Conservation (phyloP, 1,140 invertebrate genomes). For the Centruroides vittatus region DNA sequence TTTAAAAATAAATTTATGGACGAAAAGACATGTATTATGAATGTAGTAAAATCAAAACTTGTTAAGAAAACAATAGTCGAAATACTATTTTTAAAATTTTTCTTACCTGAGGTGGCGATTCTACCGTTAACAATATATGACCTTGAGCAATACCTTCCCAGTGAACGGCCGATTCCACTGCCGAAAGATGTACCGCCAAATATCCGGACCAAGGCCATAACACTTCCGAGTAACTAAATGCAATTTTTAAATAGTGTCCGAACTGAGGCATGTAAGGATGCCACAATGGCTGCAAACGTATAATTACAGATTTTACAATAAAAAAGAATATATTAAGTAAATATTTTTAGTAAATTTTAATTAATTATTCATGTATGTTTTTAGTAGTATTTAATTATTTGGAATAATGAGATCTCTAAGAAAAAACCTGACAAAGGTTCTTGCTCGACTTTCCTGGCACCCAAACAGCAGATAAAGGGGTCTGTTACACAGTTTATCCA, state of each 20-base stretch:
- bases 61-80: no score
- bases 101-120: constrained; percentile 54
- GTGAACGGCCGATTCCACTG: constrained; percentile 44
- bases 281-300: constrained; percentile 50
- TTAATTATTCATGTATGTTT: no score
- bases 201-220: constrained; percentile 97
- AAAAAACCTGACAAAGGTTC: no score
- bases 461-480: no score
- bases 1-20: no score
- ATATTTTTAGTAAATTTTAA: no score
- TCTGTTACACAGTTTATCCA: no score
- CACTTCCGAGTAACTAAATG: constrained; percentile 58
- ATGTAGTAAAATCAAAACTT: no score
- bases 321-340: not conserved
- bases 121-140: constrained; percentile 65
- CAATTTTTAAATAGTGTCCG: constrained; percentile 53
- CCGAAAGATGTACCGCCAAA: constrained; percentile 62
- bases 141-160: constrained; percentile 70
- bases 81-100: not conserved
- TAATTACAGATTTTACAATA: not conserved
- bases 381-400: no score
- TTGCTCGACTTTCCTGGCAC: no score
- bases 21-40: no score
- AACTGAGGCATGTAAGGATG: constrained; percentile 67
- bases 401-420: no score